Percentiles rank a stretch among this genome's conserved stretches.
These are phyloP conservation scores for Heliconius ethilla DNA, from an alignment of 2,888 invertebrate genomes.

Conservation along the genomic window DNA sequence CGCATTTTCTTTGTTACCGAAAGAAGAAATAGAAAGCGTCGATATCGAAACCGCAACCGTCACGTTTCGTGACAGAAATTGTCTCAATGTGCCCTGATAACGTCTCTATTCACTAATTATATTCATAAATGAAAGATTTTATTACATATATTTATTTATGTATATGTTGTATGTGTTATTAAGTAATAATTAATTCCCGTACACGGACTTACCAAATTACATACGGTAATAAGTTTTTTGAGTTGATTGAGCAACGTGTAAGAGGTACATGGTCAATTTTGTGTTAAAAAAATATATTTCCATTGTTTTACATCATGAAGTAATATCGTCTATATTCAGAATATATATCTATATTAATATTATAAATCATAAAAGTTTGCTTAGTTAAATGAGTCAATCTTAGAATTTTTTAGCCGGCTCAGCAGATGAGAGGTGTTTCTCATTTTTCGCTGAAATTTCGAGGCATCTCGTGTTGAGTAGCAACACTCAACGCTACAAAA, in stretches of 20 bases:
- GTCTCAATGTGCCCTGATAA: too few relatives aligned
- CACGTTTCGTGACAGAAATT: too few relatives aligned
- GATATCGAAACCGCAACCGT: not conserved
- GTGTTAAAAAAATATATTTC: constrained; percentile 16
- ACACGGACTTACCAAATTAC: constrained; percentile 26
- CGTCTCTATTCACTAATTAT: not conserved
- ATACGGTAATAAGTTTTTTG: constrained; percentile 29
- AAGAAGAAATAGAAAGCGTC: not conserved
- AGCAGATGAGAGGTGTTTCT: too few relatives aligned
- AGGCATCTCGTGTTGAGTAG: too few relatives aligned
- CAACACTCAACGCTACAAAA: too few relatives aligned
- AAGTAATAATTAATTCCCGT: constrained; percentile 17
- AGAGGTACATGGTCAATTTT: constrained; percentile 14
- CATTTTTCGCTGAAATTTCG: too few relatives aligned
- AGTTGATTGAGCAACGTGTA: constrained; percentile 27
- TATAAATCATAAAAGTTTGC: not conserved
- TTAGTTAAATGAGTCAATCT: too few relatives aligned
- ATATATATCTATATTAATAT: not conserved
- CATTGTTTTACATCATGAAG: constrained; percentile 3
- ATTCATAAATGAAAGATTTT: not conserved
- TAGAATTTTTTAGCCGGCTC: too few relatives aligned
- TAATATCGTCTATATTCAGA: not conserved
- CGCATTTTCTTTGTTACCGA: not conserved
- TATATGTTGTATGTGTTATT: not conserved
- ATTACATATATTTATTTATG: not conserved